Base-by-base conservation (phyloP, 2,113 vertebrate genomes). In the Prionailurus bengalensis region DNA sequence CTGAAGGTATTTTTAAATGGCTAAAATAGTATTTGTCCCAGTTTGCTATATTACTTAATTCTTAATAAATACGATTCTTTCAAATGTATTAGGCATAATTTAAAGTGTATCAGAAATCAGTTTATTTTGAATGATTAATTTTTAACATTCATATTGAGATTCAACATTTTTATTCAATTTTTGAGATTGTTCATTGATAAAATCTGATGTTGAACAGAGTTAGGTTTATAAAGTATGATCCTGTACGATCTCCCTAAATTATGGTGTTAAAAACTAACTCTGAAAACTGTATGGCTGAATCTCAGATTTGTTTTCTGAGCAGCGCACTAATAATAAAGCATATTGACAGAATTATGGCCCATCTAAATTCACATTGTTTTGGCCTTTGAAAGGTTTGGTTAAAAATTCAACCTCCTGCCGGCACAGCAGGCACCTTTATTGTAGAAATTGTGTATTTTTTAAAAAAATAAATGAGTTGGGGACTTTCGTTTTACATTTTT, bases 321-420 rank as follows among this genome's bases (percentile, higher is more conserved):
- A 95, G 73, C 65, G 19, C 80, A 96, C 87, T 74, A 97, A 98
- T 97, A 98, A 97, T 97, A 91, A 97, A 96, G 55, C 88, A 42
- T 97, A 96, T 92, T 92, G 95, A 88, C 94, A 97, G 98, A 97
- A 81, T 97, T 94, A 95, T 55, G 61, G 14, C 73, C 91, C 73
- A 79, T 93, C 90, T 91, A 94, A 81, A 96, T 97, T 92, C 96
- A 94, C 2, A 71, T 96, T 97, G 97, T 98, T 98, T 97, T 94
- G 80, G 58, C 82, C 97, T 92, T 66, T 95, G 84, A 97, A 96
- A 92, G 94, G 80, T 96, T 93, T 95, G 86, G 83, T 97, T 94
- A 97, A 98, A 97, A 98, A 97, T 97, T 97, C 95, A 95, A n/a
- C 78, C 93, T 95, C 42, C 51, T 89, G 85, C 82, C 73, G 97